These are phyloP conservation scores for Apodemus sylvaticus DNA, from an alignment of 2,113 vertebrate genomes.

Conservation along the genomic window DNA sequence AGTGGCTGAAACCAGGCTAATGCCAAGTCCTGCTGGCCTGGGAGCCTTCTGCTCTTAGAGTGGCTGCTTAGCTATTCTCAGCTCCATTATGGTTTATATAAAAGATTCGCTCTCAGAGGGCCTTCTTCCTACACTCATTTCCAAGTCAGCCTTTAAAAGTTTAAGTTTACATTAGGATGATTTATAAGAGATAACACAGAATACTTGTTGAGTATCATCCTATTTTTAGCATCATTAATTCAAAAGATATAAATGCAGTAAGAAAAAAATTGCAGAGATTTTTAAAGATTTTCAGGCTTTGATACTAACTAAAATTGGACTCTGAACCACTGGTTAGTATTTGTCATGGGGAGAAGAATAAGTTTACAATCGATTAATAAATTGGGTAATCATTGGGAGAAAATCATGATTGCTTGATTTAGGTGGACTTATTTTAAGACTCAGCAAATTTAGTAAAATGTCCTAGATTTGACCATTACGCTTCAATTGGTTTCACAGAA, in stretches of 20 bases:
- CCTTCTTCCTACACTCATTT: not conserved
- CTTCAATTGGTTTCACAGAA: not conserved
- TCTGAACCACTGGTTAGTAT: not conserved
- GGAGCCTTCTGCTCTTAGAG: not conserved
- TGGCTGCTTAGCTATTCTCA: not conserved
- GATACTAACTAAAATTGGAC: not conserved
- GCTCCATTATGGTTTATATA: not conserved
- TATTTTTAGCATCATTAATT: not conserved
- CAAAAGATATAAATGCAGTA: not conserved
- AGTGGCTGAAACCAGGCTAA: slow-evolving; percentile 53
- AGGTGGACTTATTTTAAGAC: not conserved
- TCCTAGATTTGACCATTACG: not conserved
- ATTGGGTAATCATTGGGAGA: not conserved
- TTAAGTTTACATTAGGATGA: not conserved
- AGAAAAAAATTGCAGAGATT: not conserved
- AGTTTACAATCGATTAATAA: not conserved
- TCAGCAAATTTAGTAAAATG: not conserved
- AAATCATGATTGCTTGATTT: not conserved
- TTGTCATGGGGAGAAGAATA: not conserved
- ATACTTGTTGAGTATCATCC: not conserved
- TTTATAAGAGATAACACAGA: not conserved
- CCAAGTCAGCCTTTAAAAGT: not conserved
- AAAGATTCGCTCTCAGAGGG: not conserved
- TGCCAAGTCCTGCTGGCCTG: slow-evolving; percentile 3
- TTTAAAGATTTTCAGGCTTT: not conserved